Evolutionary conservation across 2,888 invertebrate species (phyloP), one percentile per base, ranked within the genome.

Genomic region (Latrodectus hesperus): DNA sequence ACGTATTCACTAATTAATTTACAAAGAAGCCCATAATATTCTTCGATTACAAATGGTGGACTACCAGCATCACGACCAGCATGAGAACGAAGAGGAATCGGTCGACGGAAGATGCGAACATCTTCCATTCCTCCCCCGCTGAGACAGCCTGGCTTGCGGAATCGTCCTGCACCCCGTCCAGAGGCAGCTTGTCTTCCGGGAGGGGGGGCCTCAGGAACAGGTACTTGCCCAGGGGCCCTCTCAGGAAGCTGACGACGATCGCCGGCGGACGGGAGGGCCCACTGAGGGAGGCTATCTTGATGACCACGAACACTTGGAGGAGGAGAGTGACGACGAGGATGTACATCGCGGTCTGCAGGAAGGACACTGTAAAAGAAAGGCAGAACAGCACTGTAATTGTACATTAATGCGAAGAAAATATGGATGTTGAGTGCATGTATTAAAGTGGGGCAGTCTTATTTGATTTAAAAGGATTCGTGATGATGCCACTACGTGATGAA

Each of bases 151-250:
- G 65, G 2, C 49, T n/a, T 26, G 60, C 26, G 0, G 79, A 38
- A 64, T 88, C 88, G 51, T 88, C 88, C n/a, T 88, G 88, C 9
- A 88, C 51, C 10, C 77, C 51, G 60, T 83, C 83, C 49, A 81
- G 14, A 1, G 79, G 71, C 51, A 75, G 6, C 16, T 80, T 67
- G 60, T 77, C 77, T 17, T 77, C 81, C 2, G 72, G 53, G 6
- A 72, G n/a, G 1, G 82, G 77, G 0, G 70, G 26, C 9, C 74
- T 49, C 9, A 88, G 70, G 26, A 77, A 79, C 51, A 78, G 60
- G 52, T 80, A 84, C n/a, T 76, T 84, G 8, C 84, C 88, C 9
- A 80, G 17, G 12, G 84, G 65, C 16, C 88, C 88, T 0, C 65
- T 82, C 67, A 88, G 52, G 26, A 88, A 51, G 0, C 76, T 75